Evolutionary conservation across 2,888 invertebrate genomes (phyloP).

Genomic region (Hirtodrosophila duncani): DNA sequence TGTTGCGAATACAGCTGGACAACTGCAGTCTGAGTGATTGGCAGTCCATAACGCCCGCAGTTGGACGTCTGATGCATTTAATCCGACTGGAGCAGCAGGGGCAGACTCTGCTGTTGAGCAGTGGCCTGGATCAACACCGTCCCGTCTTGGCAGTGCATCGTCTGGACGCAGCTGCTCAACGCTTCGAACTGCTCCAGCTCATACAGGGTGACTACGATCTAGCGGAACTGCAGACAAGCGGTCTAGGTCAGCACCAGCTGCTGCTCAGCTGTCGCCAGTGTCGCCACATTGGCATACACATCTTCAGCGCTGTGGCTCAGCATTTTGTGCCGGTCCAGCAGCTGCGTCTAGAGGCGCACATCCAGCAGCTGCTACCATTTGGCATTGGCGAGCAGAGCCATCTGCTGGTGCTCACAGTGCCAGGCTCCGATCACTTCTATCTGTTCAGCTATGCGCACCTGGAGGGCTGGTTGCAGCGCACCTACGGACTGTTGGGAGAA

Average conservation of each 20-base stretch:
- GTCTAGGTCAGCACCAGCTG: slow-evolving; percentile 65
- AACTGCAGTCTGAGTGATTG: slow-evolving; percentile 60
- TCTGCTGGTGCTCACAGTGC: slow-evolving; percentile 58
- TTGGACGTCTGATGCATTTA: slow-evolving; percentile 60
- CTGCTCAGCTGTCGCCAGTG: slow-evolving; percentile 68
- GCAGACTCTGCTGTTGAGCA: slow-evolving; percentile 42
- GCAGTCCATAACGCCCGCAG: slow-evolving; percentile 62
- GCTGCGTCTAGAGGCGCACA: slow-evolving; percentile 55
- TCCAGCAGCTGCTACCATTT: slow-evolving; percentile 65
- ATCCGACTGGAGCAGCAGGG: slow-evolving; percentile 27
- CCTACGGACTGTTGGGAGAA: slow-evolving; percentile 65
- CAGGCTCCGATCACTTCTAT: slow-evolving; percentile 59
- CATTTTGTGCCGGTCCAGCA: slow-evolving; percentile 62
- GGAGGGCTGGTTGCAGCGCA: slow-evolving; percentile 69
- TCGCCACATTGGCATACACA: slow-evolving; percentile 57
- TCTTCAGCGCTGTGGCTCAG: slow-evolving; percentile 13
- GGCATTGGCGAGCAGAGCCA: slow-evolving; percentile 48
- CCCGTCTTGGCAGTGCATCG: slow-evolving; percentile 62
- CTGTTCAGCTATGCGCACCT: slow-evolving; percentile 65
- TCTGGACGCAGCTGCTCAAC: slow-evolving; percentile 26
- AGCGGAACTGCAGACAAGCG: slow-evolving; percentile 51
- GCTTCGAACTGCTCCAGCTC: slow-evolving; percentile 63
- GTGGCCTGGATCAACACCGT: slow-evolving; percentile 45
- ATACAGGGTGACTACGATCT: slow-evolving; percentile 74
- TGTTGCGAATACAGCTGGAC: slow-evolving; percentile 51